Percentiles rank a stretch among this genome's conserved stretches.
phyloP scores from a whole-genome alignment of 2,113 vertebrate species.

The Canis aureus region DNA sequence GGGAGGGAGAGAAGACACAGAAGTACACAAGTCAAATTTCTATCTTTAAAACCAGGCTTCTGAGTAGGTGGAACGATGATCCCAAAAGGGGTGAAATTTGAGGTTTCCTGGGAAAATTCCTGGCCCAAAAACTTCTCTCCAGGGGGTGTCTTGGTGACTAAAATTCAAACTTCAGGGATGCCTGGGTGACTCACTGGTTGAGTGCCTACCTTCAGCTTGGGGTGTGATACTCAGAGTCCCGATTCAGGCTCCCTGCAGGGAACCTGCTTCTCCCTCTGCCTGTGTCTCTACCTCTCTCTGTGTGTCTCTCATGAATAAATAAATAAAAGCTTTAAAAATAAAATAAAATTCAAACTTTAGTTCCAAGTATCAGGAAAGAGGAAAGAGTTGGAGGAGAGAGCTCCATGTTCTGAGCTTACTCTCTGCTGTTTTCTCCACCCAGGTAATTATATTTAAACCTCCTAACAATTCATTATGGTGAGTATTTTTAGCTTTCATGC shows the following conservation, averaged over 20 bases:
- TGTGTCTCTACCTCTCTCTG: too few species aligned
- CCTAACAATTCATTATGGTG: not conserved
- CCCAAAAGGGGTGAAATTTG: not conserved
- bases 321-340: too few species aligned
- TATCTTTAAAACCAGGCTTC: slow-evolving; percentile 40
- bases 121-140: not conserved
- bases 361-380: slow-evolving; percentile 41
- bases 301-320: too few species aligned
- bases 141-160: not conserved
- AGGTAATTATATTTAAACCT: slow-evolving; percentile 44
- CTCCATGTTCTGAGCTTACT: slow-evolving; percentile 13
- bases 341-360: slow-evolving; percentile 45
- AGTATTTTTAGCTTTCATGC: slow-evolving; percentile 43
- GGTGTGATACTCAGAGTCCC: too few species aligned
- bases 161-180: slow-evolving; percentile 43
- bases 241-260: too few species aligned
- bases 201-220: too few species aligned
- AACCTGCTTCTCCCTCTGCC: too few species aligned
- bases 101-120: not conserved
- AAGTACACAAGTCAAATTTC: slow-evolving; percentile 34
- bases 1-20: not conserved
- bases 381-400: not conserved
- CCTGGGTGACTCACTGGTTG: too few species aligned
- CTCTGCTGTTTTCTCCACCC: slow-evolving; percentile 38
- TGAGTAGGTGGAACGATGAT: not conserved